Evolutionary conservation across 2,888 invertebrate species (phyloP), one percentile per base, ranked within the genome.

Genomic region (Onchidella celtica): DNA sequence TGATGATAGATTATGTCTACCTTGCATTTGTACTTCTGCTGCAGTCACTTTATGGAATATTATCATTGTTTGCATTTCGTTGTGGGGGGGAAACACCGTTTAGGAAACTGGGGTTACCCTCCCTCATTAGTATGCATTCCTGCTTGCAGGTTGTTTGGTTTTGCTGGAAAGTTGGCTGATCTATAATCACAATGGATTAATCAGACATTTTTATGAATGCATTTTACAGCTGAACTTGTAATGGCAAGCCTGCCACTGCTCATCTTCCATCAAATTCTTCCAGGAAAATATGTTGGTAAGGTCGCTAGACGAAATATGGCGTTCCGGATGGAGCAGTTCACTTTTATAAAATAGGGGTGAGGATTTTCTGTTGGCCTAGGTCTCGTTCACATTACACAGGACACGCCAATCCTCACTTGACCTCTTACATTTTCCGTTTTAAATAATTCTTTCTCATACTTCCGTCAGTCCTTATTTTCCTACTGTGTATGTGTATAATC

Each of bases 261-360:
- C 6, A n/a, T 61, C 61, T 61, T 6, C 63, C 40, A 65, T 27
- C 34, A 9, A 55, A 21, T 61, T 36, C 4, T 75, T 47, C n/a
- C n/a, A n/a, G n/a, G 27, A 21, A 17, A 66, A 24, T 76, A 36
- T 73, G 55, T 74, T 78, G 73, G 24, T 57, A 68, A 47, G 69
- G 77, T 78, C 75, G 81, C 73, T 77, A 74, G 79, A 69, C 78
- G 78, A 78, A 83, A 81, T 77, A 77, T 83, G 83, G 83, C 83
- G 83, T 81, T 78, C 63, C 55, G 66, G 77, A 72, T 77, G 59
- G 81, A 70, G 21, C 47, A 77, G 77, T 78, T 78, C 78, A 83
- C 38, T 73, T 34, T 21, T 9, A 17, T 11, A 1, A 11, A 38
- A 4, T 11, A 70, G 81, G 81, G 83, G 73, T 63, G 83, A 24